A percentile compares a stretch with the other conserved stretches of the same genome.
phyloP scores from a whole-genome alignment of 2,888 invertebrate species.

The Cephus pygmeus region DNA sequence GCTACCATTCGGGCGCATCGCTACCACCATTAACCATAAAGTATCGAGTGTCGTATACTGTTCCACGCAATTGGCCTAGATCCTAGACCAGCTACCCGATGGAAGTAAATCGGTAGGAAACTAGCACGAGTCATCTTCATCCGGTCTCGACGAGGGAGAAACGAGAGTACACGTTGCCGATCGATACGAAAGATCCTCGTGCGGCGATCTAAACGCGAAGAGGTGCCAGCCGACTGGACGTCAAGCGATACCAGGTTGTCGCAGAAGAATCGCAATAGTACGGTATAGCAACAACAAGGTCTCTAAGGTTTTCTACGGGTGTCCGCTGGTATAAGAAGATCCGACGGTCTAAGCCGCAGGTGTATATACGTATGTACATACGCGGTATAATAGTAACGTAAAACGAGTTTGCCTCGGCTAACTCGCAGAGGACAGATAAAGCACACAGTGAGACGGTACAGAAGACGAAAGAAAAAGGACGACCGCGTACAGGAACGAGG shows the following conservation, averaged over 20 bases:
- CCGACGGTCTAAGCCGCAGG: not conserved
- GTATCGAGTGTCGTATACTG: slow-evolving; percentile 9
- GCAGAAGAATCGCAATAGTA: not conserved
- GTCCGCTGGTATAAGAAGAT: not conserved
- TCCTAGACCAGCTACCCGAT: slow-evolving; percentile 44
- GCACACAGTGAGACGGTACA: not conserved
- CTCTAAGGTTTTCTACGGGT: not conserved
- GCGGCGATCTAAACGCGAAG: not conserved
- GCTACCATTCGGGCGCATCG: not conserved
- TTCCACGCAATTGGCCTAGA: slow-evolving; percentile 49
- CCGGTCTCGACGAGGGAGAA: not conserved
- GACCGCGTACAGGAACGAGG: not conserved
- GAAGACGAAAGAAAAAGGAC: not conserved
- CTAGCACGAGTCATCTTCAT: not conserved
- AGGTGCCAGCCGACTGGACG: slow-evolving; percentile 32
- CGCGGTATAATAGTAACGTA: not conserved
- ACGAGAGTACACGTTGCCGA: not conserved
- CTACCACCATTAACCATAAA: not conserved
- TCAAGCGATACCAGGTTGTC: slow-evolving; percentile 42
- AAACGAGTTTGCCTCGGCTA: slow-evolving; percentile 36
- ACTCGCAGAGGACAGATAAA: not conserved
- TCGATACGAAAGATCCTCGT: not conserved
- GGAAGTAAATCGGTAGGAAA: slow-evolving; percentile 10
- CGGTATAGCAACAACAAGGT: not conserved
- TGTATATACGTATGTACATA: not conserved